Evolutionary conservation across 1,140 invertebrate genomes (phyloP).

Genomic region (Nomia melanderi): DNA sequence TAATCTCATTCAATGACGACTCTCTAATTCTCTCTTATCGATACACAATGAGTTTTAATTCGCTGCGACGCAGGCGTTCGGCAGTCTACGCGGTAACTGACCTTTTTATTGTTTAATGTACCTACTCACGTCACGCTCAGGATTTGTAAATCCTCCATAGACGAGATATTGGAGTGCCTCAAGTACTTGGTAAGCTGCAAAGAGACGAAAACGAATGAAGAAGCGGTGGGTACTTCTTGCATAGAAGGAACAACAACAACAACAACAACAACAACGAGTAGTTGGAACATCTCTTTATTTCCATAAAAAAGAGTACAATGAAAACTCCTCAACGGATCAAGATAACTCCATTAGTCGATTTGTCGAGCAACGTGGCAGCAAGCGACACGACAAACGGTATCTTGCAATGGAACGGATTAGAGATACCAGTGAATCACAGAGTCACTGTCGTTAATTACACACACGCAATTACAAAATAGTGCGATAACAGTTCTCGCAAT

Average conservation of each 20-base stretch:
- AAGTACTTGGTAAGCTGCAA: conserved; percentile 85
- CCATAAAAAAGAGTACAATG: too few species aligned
- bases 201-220: conserved; percentile 52
- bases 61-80: not conserved
- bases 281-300: too few species aligned
- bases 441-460: not conserved
- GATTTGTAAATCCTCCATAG: conserved; percentile 85
- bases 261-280: too few species aligned
- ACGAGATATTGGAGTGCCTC: conserved; percentile 84
- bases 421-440: conserved; percentile 2
- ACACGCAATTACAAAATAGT: conserved; percentile 20
- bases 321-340: too few species aligned
- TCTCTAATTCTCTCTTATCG: not conserved
- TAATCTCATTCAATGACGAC: not conserved
- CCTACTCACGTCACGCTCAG: conserved; percentile 85
- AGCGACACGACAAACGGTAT: not conserved
- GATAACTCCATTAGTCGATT: too few species aligned
- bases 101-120: conserved; percentile 61
- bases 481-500: not conserved
- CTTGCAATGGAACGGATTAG: not conserved
- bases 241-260: too few species aligned
- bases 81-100: conserved; percentile 12
- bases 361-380: too few species aligned
- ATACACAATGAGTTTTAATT: not conserved
- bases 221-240: not conserved